A percentile compares a stretch with the other conserved stretches of the same genome.
Evolutionary conservation across 2,797 vertebrate species (phyloP).

Genomic region (Gorsachius magnificus): DNA sequence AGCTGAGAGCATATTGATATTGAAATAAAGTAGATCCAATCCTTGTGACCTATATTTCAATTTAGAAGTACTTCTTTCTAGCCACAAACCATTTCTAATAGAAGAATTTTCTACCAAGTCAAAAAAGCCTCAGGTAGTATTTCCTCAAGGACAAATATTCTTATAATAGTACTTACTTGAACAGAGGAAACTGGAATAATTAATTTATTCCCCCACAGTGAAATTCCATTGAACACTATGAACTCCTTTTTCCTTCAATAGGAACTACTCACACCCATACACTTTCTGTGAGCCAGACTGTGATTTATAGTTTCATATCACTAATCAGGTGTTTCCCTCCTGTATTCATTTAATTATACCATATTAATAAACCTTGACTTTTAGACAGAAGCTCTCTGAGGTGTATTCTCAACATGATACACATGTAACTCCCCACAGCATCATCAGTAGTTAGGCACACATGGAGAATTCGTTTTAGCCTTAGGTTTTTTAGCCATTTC

Average conservation of each 20-base stretch:
- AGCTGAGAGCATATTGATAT: not conserved
- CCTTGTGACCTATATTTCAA: not conserved
- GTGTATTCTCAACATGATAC: not conserved
- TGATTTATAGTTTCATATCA: not conserved
- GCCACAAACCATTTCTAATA: not conserved
- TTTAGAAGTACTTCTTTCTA: not conserved
- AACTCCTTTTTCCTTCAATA: not conserved
- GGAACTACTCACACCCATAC: not conserved
- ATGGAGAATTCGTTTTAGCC: not conserved
- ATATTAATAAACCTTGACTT: conserved; percentile 49
- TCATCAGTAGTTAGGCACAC: not conserved
- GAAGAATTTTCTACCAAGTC: not conserved
- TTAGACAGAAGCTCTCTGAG: not conserved
- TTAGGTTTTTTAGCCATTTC: not conserved
- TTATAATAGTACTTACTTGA: not conserved
- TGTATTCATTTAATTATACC: conserved; percentile 19
- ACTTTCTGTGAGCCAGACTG: not conserved
- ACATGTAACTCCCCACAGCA: not conserved
- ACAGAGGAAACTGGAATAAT: not conserved
- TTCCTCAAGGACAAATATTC: not conserved
- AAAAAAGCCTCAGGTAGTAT: not conserved
- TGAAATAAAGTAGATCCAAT: not conserved
- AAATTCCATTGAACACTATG: not conserved
- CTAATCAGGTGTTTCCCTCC: conserved; percentile 19
- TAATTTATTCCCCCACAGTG: not conserved